Evolutionary conservation across 1,140 invertebrate genomes (phyloP), one percentile per base, ranked within the genome.

Genomic region (Drosophila kikkawai): DNA sequence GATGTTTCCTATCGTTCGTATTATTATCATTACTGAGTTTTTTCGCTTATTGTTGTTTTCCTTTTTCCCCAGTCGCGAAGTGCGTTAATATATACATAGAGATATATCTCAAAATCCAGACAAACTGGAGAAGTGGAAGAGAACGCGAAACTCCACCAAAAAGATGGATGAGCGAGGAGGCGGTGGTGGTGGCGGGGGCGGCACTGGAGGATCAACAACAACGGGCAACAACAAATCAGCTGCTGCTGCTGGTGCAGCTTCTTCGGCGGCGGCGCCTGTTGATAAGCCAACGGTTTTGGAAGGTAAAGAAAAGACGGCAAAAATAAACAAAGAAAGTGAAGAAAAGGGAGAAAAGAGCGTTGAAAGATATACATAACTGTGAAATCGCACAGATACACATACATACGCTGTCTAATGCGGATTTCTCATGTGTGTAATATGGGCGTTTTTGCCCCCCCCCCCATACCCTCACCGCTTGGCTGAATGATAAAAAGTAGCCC

Each of bases 121-220:
- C 75, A 92, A 92, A 69, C 91, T 92, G 91, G 91, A 92, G 91
- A 92, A 92, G 91, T 92, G 91, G 91, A 92, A 92, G 67, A 92
- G 91, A 92, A 92, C 91, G 15, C 87, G 91, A 6, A 90, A 75
- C 56, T 92, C 91, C 59, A 92, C 91, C 50, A 92, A 92, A 22
- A 91, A 86, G 79, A 92, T 92, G 91, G 87, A 91, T 58, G 75
- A 70, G 47, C 83, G 82, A n/a, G 47, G 71, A 15, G 22, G 51
- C 37, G 56, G 50, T 17, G 59, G 58, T 51, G 56, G 34, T 12
- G 61, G 51, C 9, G 37, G 39, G 0, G 63, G 53, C 53, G 53
- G 17, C 51, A 37, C 36, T 37, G 51, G 53, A 39, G 53, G 68
- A 65, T 45, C 71, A 41, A 8, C 66, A 26, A 34, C 68, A 32